Conservation (phyloP, 2,888 invertebrate genomes). For the Nymphalis urticae region DNA sequence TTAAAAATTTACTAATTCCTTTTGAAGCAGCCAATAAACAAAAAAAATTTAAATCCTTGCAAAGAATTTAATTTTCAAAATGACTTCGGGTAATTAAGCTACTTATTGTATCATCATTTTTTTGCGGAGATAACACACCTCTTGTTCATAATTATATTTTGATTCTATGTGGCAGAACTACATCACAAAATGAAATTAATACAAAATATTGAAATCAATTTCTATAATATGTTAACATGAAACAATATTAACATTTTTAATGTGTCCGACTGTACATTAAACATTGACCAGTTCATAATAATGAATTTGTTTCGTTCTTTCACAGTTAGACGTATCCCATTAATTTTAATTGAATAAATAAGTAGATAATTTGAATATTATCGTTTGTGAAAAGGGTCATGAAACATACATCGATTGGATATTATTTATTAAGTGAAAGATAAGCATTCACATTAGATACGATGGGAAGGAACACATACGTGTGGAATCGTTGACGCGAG, state of each 20-base stretch:
- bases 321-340: slow-evolving; percentile 37
- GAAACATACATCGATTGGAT: slow-evolving; percentile 32
- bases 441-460: slow-evolving; percentile 22
- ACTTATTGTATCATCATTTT: too few species aligned
- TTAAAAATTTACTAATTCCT: too few species aligned
- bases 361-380: slow-evolving; percentile 42
- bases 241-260: neutral
- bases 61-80: too few species aligned
- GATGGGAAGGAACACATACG: slow-evolving; percentile 7
- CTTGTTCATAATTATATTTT: too few species aligned
- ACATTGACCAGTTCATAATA: slow-evolving; percentile 22
- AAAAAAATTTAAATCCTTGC: too few species aligned
- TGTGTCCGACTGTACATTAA: slow-evolving; percentile 15
- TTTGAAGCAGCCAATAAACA: too few species aligned
- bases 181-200: neutral
- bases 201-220: neutral
- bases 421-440: slow-evolving; percentile 36
- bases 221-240: neutral
- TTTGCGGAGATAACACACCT: too few species aligned
- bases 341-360: slow-evolving; percentile 42
- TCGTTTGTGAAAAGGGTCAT: slow-evolving; percentile 34
- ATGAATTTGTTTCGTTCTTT: slow-evolving; percentile 36
- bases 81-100: too few species aligned
- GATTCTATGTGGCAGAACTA: too few species aligned
- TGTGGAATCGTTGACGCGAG: slow-evolving; percentile 10